Percentiles rank a stretch among this genome's conserved stretches.
phyloP scores from a whole-genome alignment of 2,797 vertebrate species.

The Phoxinus dragarum region DNA sequence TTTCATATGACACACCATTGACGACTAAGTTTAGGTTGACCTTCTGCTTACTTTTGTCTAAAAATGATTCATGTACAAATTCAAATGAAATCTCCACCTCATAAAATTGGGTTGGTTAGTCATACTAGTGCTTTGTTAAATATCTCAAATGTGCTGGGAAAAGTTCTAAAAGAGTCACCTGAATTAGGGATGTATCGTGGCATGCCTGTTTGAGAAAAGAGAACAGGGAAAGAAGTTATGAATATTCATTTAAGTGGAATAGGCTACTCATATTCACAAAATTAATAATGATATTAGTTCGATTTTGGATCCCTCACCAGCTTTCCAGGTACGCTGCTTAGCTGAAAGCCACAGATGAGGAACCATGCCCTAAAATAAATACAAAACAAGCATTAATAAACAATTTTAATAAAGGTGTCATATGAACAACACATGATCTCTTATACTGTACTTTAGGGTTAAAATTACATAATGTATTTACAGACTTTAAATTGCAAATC shows the following conservation, averaged over 20 bases:
- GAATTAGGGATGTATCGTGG: slow-evolving; percentile 80
- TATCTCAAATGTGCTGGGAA: background rate
- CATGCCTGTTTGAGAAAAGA: slow-evolving; percentile 59
- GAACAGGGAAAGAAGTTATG: background rate
- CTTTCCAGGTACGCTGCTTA: slow-evolving; percentile 79
- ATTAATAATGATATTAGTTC: background rate
- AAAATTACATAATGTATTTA: background rate
- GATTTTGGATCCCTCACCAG: slow-evolving; percentile 53
- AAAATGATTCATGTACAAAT: background rate
- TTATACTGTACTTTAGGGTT: background rate
- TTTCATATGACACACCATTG: background rate
- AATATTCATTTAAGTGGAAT: background rate
- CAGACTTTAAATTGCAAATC: background rate
- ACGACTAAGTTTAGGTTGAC: background rate
- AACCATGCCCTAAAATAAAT: slow-evolving; percentile 64
- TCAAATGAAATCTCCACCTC: background rate
- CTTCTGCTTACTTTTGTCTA: background rate
- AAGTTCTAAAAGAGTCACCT: slow-evolving; percentile 64
- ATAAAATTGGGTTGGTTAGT: background rate
- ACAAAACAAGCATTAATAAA: slow-evolving; percentile 8
- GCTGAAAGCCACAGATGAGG: slow-evolving; percentile 78
- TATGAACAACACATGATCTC: background rate
- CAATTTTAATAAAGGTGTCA: background rate
- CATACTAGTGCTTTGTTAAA: background rate
- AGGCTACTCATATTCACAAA: background rate